These are phyloP conservation scores for Augiades crinisus DNA, from an alignment of 2,888 invertebrate genomes.

Conservation along the genomic window DNA sequence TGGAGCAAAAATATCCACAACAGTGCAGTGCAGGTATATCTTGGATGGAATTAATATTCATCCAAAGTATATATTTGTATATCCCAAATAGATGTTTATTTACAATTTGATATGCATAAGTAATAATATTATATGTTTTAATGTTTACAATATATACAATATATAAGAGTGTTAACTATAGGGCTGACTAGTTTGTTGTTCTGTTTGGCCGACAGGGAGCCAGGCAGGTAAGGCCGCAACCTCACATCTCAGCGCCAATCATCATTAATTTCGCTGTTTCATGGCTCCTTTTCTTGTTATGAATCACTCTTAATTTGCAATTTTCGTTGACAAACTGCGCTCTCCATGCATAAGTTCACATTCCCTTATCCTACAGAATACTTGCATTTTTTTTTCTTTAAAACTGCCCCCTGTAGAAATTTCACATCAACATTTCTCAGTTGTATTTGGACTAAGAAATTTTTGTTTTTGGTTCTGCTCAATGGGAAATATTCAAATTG, in stretches of 20 bases:
- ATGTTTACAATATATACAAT: conserved; percentile 20
- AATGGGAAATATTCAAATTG: too few relatives aligned
- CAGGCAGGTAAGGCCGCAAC: conserved; percentile 72
- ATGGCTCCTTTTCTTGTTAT: not conserved
- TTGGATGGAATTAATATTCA: too few relatives aligned
- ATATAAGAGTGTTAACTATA: conserved; percentile 27
- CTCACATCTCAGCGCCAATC: conserved; percentile 22
- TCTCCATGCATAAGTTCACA: not conserved
- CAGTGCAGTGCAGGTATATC: too few relatives aligned
- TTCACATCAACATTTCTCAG: too few relatives aligned
- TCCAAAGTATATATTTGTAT: too few relatives aligned
- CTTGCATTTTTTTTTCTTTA: not conserved
- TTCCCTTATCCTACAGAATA: not conserved
- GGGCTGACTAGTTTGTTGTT: conserved; percentile 57
- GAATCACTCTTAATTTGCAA: conserved; percentile 11
- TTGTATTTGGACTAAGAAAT: too few relatives aligned
- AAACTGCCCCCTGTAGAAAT: too few relatives aligned
- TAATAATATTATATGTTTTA: conserved; percentile 23
- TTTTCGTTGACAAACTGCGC: not conserved
- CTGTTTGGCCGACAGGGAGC: conserved; percentile 76
- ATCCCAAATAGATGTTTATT: too few relatives aligned
- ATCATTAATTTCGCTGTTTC: conserved; percentile 6
- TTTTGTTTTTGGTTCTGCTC: too few relatives aligned
- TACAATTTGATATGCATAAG: too few relatives aligned
- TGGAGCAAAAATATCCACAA: too few relatives aligned